Evolutionary conservation across 1,140 invertebrate species (phyloP).

Genomic region (Drosophila bocqueti): DNA sequence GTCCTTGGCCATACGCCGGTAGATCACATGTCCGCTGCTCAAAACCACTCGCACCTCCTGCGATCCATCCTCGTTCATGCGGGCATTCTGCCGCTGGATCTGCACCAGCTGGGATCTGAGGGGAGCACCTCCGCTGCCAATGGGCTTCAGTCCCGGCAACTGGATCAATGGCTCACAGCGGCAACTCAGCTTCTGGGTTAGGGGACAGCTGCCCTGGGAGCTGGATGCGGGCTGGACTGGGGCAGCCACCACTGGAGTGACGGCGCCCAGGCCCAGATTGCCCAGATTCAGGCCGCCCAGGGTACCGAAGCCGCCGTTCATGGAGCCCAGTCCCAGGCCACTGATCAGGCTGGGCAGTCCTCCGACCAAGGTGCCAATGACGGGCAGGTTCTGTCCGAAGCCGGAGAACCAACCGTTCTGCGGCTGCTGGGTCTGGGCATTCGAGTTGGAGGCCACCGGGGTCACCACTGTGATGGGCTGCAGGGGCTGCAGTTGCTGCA

Average conservation of each 20-base stretch:
- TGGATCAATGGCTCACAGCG: slow-evolving; percentile 70
- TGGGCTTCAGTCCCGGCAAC: slow-evolving; percentile 34
- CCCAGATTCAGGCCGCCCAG: slow-evolving; percentile 62
- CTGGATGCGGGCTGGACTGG: not conserved
- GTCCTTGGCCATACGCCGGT: slow-evolving; percentile 49
- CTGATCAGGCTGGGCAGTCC: slow-evolving; percentile 55
- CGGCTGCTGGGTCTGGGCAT: slow-evolving; percentile 38
- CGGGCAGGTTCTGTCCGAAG: slow-evolving; percentile 62
- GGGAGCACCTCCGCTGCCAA: not conserved
- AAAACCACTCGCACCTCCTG: slow-evolving; percentile 60
- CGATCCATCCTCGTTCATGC: slow-evolving; percentile 61
- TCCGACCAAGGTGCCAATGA: slow-evolving; percentile 62
- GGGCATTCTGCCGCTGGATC: slow-evolving; percentile 61
- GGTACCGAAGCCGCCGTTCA: slow-evolving; percentile 50
- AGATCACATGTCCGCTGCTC: slow-evolving; percentile 67
- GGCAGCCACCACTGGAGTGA: slow-evolving; percentile 19
- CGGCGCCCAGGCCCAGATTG: slow-evolving; percentile 54
- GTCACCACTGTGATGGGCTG: slow-evolving; percentile 59
- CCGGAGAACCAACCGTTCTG: slow-evolving; percentile 51
- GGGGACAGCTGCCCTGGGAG: slow-evolving; percentile 37
- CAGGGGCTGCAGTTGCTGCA: slow-evolving; percentile 33
- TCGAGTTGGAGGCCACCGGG: slow-evolving; percentile 51
- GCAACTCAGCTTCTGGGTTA: slow-evolving; percentile 65
- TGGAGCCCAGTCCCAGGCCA: slow-evolving; percentile 52
- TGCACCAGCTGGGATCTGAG: slow-evolving; percentile 33